phyloP scores from a whole-genome alignment of 92 coral and sea anemone genomes.

The Epizoanthus fatuus region DNA sequence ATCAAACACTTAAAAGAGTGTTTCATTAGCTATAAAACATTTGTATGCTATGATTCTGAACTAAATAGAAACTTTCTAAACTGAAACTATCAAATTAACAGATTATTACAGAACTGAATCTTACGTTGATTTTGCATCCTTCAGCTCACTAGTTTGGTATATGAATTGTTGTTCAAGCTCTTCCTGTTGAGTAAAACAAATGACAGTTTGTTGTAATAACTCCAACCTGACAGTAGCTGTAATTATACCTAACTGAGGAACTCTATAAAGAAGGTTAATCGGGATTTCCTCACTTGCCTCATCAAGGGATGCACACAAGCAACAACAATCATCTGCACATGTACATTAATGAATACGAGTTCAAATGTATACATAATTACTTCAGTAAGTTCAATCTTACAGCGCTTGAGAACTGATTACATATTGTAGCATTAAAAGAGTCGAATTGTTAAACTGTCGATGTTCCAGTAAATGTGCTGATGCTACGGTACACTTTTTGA shows the following conservation, averaged over 20 bases:
- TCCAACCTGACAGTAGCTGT: not conserved
- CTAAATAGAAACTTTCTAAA: not conserved
- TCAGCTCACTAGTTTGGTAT: slow-evolving; percentile 70
- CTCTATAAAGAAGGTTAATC: not conserved
- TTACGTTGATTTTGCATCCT: slow-evolving; percentile 81
- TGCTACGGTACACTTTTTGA: no score
- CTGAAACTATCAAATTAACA: not conserved
- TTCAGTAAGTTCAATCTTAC: no score
- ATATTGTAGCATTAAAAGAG: no score
- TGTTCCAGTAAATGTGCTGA: no score
- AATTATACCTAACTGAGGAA: not conserved
- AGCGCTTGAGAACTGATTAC: no score
- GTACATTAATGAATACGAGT: no score
- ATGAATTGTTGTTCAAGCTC: slow-evolving; percentile 81
- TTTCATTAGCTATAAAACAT: no score
- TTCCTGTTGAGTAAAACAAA: slow-evolving; percentile 59
- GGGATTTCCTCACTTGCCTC: no score
- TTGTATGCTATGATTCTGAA: not conserved
- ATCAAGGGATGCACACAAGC: no score
- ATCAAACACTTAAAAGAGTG: not conserved
- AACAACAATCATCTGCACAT: no score
- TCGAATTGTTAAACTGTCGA: no score
- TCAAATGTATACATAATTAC: no score
- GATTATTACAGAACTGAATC: not conserved
- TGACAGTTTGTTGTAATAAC: not conserved